Evolutionary conservation across 2,113 vertebrate genomes (phyloP), one percentile per base, ranked within the genome.

Genomic region (Notothenia rossii): DNA sequence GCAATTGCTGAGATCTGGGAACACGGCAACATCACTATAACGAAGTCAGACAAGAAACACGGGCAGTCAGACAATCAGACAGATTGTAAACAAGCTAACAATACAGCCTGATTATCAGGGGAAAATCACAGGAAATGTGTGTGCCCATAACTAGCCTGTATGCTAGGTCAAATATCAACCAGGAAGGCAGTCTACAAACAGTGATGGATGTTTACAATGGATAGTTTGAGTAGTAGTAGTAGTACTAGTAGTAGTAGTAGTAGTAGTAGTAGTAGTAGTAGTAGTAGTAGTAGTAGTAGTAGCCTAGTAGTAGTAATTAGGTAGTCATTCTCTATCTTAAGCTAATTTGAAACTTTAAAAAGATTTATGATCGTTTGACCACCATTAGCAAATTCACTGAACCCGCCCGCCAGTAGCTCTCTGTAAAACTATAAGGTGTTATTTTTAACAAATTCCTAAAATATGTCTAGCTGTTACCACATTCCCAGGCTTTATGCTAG

Each of bases 11-110:
- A 68, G 78, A 51, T 73, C 63, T 58, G 67, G 49, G 59, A 72
- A 81, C 8, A 17, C 7, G 53, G 29, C 66, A 29, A 53, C 64
- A 70, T 70, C 53, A 54, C 43, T 63, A 33, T 48, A 75, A 53
- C 50, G 54, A 69, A 18, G 65, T 59, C 50, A 74, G 59, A 73
- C 81, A 67, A 67, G 74, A 77, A 67, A 68, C 74, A 77, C 46
- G n/a, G 45, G 54, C 51, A 65, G 73, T 65, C 72, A 74, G 59
- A 55, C 62, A 45, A 33, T 62, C 62, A 65, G 58, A 64, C 48
- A 70, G 49, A 29, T 40, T 17, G 60, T 58, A 58, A 56, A 77
- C 48, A 69, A 29, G 58, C 56, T 62, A 48, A 63, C 40, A 63
- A 59, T 63, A 48, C 46, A 77, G 66, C 70, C 61, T 60, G 33